Evolutionary conservation across 2,797 vertebrate species (phyloP).

Genomic region (Staurois parvus): DNA sequence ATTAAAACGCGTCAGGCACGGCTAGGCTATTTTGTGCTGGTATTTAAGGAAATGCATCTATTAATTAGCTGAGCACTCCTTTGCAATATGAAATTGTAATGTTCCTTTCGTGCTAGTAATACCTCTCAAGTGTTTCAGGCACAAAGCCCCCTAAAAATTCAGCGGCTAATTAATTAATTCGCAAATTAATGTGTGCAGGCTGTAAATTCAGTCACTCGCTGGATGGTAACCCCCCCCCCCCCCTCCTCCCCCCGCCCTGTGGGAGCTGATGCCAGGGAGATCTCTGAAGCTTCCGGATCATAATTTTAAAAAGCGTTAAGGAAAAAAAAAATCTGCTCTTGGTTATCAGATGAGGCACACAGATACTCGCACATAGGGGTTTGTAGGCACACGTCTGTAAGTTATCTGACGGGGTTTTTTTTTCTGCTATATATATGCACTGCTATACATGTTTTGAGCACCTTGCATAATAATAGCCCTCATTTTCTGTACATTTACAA

Average conservation of each 20-base stretch:
- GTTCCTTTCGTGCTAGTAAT: constrained; percentile 48
- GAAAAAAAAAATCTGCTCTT: no score
- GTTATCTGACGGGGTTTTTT: no score
- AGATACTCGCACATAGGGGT: no score
- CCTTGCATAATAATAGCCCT: no score
- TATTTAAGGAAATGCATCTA: constrained; percentile 56
- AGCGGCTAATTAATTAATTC: constrained; percentile 62
- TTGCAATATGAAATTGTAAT: constrained; percentile 54
- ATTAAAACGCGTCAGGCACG: constrained; percentile 22
- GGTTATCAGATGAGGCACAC: no score
- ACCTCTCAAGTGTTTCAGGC: constrained; percentile 51
- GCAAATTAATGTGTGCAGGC: constrained; percentile 61
- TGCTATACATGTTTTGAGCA: no score
- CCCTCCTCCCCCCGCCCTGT: background rate
- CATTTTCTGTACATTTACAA: no score
- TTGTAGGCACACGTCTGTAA: no score
- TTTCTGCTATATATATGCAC: no score
- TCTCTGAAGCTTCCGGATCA: constrained; percentile 33
- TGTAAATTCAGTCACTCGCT: constrained; percentile 56
- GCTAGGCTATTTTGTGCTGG: constrained; percentile 27
- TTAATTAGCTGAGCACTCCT: constrained; percentile 44
- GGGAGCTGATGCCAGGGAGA: constrained; percentile 42
- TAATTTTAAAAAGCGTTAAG: constrained; percentile 34
- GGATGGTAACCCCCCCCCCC: background rate
- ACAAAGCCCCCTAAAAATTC: constrained; percentile 58